These are phyloP conservation scores for Pycnomerus fuliginosus DNA, from an alignment of 2,888 invertebrate species.

Conservation along the genomic window DNA sequence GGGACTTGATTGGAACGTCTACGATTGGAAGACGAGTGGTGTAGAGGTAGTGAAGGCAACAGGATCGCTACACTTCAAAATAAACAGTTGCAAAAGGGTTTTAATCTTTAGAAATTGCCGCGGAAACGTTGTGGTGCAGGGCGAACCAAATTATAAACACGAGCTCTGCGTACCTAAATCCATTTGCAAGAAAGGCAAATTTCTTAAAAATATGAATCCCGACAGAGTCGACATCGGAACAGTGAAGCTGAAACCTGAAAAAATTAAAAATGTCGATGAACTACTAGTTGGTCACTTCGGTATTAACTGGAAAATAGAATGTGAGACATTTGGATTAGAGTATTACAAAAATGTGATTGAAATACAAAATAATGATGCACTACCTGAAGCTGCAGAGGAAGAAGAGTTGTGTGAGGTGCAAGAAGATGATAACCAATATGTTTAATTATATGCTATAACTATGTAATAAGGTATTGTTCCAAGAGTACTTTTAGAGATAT, in stretches of 20 bases:
- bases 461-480: too few relatives aligned
- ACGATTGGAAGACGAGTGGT: background rate
- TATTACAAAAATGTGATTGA: background rate
- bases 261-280: background rate
- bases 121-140: background rate
- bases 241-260: background rate
- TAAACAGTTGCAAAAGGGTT: background rate
- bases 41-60: background rate
- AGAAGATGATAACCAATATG: too few relatives aligned
- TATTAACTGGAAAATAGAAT: background rate
- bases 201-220: background rate
- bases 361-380: too few relatives aligned
- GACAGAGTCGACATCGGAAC: background rate
- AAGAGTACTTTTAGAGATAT: too few relatives aligned
- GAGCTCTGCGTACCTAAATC: background rate
- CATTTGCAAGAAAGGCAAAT: background rate
- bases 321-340: background rate
- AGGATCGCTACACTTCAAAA: background rate
- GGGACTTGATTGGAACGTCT: background rate
- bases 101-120: background rate
- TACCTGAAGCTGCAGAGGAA: too few relatives aligned
- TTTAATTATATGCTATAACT: too few relatives aligned
- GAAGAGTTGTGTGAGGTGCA: too few relatives aligned
- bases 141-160: background rate
- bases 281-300: background rate